Conservation (phyloP, 2,888 invertebrate species). For the Oxyscelio sp. region DNA sequence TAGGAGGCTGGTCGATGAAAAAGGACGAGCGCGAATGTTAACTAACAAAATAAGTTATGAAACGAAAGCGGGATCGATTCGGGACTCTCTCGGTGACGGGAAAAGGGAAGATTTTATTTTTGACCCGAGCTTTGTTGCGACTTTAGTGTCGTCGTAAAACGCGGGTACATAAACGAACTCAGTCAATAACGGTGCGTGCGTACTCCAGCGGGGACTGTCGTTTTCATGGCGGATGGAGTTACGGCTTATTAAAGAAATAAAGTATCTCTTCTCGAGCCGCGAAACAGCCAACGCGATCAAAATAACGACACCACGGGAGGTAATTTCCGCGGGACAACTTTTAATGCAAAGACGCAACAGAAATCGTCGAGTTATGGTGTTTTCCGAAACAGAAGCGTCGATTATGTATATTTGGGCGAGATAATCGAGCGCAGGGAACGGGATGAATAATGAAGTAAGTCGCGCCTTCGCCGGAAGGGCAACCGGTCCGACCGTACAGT, state of each 20-base stretch:
- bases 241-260: constrained; percentile 85
- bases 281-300: constrained; percentile 68
- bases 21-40: constrained; percentile 5
- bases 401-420: constrained; percentile 82
- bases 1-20: not conserved
- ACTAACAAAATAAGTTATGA: constrained; percentile 8
- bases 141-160: constrained; percentile 86
- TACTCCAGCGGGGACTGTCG: constrained; percentile 77
- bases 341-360: constrained; percentile 20
- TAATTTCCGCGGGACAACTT: constrained; percentile 49
- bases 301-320: constrained; percentile 57
- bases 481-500: constrained; percentile 80
- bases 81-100: constrained; percentile 5
- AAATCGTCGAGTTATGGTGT: constrained; percentile 2
- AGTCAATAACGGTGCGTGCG: constrained; percentile 84
- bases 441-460: constrained; percentile 89
- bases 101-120: constrained; percentile 80
- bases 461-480: constrained; percentile 86
- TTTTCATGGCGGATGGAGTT: constrained; percentile 84
- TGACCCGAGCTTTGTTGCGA: constrained; percentile 77
- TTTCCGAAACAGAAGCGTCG: constrained; percentile 50
- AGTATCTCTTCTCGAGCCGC: constrained; percentile 71
- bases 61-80: not conserved
- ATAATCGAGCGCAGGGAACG: constrained; percentile 85
- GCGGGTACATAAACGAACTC: constrained; percentile 87